These are phyloP conservation scores for Sanderia malayensis DNA, from an alignment of 30 jellyfish, hydroid and myxozoan species.

Conservation along the genomic window DNA sequence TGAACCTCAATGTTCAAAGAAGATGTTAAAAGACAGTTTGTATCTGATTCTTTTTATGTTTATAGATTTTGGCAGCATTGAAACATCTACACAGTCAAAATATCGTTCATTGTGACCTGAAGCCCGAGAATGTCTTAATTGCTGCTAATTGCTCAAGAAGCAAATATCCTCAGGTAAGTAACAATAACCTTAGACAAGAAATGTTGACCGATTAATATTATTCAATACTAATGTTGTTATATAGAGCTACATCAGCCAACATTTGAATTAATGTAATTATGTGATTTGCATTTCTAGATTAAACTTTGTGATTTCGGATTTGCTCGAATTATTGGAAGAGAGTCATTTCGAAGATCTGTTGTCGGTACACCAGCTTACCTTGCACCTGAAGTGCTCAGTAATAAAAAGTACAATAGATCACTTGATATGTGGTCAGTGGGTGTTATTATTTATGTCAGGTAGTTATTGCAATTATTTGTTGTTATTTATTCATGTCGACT, in stretches of 20 bases:
- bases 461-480: no score
- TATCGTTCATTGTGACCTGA: slow-evolving; percentile 93
- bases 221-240: no score
- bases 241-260: no score
- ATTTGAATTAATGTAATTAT: no score
- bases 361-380: slow-evolving; percentile 99
- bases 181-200: no score
- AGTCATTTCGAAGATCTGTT: slow-evolving; percentile 96
- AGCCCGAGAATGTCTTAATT: slow-evolving; percentile 88
- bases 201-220: no score
- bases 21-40: no score
- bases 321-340: slow-evolving; percentile 96
- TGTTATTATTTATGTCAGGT: slow-evolving; percentile 97
- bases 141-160: slow-evolving; percentile 67
- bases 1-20: no score
- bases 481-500: no score
- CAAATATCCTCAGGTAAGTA: slow-evolving; percentile 83
- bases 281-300: slow-evolving; percentile 39
- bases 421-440: slow-evolving; percentile 99
- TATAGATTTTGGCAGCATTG: slow-evolving; percentile 87
- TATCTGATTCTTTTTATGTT: no score
- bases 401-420: slow-evolving; percentile 85
- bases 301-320: slow-evolving; percentile 97
- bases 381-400: slow-evolving; percentile 96
- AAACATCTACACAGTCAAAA: slow-evolving; percentile 80